Conservation (phyloP, 2,113 vertebrate genomes). For the Ploceus nigricollis region DNA sequence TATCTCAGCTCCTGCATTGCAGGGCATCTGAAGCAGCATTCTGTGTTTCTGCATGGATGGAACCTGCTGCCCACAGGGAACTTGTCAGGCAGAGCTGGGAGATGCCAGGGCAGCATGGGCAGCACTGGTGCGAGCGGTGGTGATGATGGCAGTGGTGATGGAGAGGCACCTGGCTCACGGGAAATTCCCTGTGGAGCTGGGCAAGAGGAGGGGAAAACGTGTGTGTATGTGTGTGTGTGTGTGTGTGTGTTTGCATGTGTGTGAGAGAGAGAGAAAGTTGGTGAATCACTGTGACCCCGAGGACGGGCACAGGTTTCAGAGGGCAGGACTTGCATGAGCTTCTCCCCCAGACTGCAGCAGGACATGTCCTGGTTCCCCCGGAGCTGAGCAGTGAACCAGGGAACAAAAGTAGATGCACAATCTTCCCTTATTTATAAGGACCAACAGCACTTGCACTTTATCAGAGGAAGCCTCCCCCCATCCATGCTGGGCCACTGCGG, state of each 20-base stretch:
- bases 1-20: background rate
- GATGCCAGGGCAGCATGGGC: background rate
- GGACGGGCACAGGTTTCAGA: background rate
- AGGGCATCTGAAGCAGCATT: background rate
- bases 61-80: background rate
- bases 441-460: constrained; percentile 38
- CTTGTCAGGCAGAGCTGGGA: background rate
- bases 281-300: background rate
- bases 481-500: background rate
- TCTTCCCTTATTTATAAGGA: constrained; percentile 32
- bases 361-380: background rate
- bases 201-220: background rate
- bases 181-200: background rate
- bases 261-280: background rate
- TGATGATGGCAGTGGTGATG: background rate
- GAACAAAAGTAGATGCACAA: background rate
- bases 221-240: background rate
- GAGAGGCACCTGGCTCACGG: background rate
- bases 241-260: too few species aligned
- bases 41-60: background rate
- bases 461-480: background rate
- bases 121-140: background rate
- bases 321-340: background rate
- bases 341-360: background rate
- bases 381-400: background rate